Evolutionary conservation across 2,113 vertebrate genomes (phyloP).

Genomic region (Prunella himalayana): DNA sequence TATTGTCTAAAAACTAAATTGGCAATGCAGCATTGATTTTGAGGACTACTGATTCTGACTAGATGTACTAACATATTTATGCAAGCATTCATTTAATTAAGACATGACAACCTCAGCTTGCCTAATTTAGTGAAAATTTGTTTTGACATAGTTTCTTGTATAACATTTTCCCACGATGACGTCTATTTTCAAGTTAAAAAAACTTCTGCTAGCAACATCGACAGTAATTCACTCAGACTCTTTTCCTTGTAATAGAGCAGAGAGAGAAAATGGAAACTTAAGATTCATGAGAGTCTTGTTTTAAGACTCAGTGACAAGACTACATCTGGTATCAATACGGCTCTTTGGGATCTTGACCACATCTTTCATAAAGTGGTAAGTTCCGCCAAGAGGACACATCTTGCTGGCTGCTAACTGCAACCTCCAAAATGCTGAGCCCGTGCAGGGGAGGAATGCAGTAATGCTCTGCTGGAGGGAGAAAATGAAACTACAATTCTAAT

Average conservation of each 20-base stretch:
- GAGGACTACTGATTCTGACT: slow-evolving; percentile 6
- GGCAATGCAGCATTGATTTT: not conserved
- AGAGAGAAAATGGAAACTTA: slow-evolving; percentile 41
- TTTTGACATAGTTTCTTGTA: not conserved
- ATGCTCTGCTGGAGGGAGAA: slow-evolving; percentile 40
- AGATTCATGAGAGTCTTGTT: slow-evolving; percentile 47
- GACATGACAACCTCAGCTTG: not conserved
- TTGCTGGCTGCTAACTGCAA: slow-evolving; percentile 39
- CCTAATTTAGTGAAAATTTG: not conserved
- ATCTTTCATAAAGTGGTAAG: slow-evolving; percentile 58
- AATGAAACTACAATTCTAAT: slow-evolving; percentile 41
- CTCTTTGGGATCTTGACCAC: slow-evolving; percentile 49
- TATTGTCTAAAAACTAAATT: slow-evolving; percentile 9
- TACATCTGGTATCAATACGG: slow-evolving; percentile 62
- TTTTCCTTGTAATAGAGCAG: not conserved
- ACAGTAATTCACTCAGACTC: slow-evolving; percentile 27
- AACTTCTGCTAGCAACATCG: not conserved
- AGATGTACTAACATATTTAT: not conserved
- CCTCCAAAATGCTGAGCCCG: not conserved
- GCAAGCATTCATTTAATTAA: not conserved
- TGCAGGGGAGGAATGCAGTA: not conserved
- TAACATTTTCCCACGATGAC: slow-evolving; percentile 19
- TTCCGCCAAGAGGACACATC: slow-evolving; percentile 40
- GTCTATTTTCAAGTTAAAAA: not conserved
- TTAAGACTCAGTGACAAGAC: slow-evolving; percentile 56